Evolutionary conservation across 2,888 invertebrate species (phyloP), one percentile per base, ranked within the genome.

Genomic region (Philopedon plagiatum): DNA sequence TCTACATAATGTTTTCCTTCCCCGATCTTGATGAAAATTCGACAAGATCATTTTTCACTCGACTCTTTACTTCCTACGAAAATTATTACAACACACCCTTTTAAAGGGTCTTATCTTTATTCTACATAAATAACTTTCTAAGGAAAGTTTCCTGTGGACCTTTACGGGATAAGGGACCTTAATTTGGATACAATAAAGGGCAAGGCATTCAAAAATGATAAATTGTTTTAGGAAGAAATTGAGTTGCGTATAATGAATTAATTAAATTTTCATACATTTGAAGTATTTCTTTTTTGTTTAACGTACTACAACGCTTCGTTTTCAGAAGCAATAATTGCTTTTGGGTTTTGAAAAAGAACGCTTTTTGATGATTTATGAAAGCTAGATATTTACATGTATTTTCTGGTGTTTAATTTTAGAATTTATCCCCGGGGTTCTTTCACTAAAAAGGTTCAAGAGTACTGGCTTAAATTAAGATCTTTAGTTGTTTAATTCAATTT

Each of bases 71-170:
- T 21, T 32, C 32, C n/a, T 29, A n/a, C 54, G 15, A 18, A 34
- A 54, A 18, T 34, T 54, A 32, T 29, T 21, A 39, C 15, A 21
- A 11, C 46, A 21, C 46, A n/a, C 21, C 21, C 46, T 46, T 46
- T 23, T 39, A n/a, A 13, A 57, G n/a, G n/a, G 34, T 57, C 34
- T 32, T 57, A 57, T 57, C 57, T 57, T 57, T n/a, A 21, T 57
- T 57, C 54, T 37, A 37, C 57, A 34, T 57, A 19, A 57, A 57
- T 57, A 57, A 19, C 57, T 34, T 57, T 57, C 37, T 11, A 46
- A 23, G 19, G 21, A 37, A 57, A 57, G n/a, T 37, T 57, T 37
- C 37, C 46, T 9, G 46, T 21, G 46, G 46, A 46, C 46, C 23
- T 46, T 46, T 46, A 46, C 11, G 23, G n/a, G 21, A 44, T 21